A percentile compares a stretch with the other conserved stretches of the same genome.
Evolutionary conservation across 1,140 invertebrate species (phyloP).

Genomic region (Lysiphlebus fabarum): DNA sequence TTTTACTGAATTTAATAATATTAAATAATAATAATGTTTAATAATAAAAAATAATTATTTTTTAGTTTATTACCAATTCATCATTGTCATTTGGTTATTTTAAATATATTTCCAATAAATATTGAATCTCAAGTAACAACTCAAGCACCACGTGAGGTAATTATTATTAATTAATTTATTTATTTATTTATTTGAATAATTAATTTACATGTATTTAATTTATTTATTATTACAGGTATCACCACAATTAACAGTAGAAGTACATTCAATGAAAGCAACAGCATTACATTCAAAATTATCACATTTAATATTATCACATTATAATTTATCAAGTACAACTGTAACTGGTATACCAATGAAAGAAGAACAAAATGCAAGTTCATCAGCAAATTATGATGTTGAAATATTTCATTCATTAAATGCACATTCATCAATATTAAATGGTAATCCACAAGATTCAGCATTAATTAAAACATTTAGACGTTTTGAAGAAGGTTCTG

Average conservation of each 20-base stretch:
- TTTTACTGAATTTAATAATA: too few species aligned
- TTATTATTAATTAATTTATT: constrained; percentile 28
- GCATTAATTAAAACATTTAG: constrained; percentile 49
- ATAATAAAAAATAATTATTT: constrained; percentile 31
- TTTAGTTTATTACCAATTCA: constrained; percentile 71
- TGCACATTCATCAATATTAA: constrained; percentile 77
- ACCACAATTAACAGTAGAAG: constrained; percentile 64
- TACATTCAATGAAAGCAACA: constrained; percentile 67
- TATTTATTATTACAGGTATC: constrained; percentile 57
- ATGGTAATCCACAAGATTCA: constrained; percentile 57
- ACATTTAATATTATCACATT: constrained; percentile 77
- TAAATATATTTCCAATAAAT: constrained; percentile 82
- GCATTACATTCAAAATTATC: constrained; percentile 64
- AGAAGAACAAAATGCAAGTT: constrained; percentile 97
- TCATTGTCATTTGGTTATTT: constrained; percentile 83
- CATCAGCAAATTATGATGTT: constrained; percentile 96
- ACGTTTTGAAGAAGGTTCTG: constrained; percentile 62
- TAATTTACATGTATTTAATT: constrained; percentile 2
- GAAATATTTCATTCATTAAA: constrained; percentile 87
- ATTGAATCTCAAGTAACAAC: constrained; percentile 71
- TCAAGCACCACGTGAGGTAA: constrained; percentile 63
- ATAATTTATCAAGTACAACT: constrained; percentile 89
- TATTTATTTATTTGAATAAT: constrained; percentile 1
- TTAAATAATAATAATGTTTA: too few species aligned
- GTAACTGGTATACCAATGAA: constrained; percentile 99